phyloP scores from a whole-genome alignment of 2,113 vertebrate genomes.

The Mobula hypostoma region DNA sequence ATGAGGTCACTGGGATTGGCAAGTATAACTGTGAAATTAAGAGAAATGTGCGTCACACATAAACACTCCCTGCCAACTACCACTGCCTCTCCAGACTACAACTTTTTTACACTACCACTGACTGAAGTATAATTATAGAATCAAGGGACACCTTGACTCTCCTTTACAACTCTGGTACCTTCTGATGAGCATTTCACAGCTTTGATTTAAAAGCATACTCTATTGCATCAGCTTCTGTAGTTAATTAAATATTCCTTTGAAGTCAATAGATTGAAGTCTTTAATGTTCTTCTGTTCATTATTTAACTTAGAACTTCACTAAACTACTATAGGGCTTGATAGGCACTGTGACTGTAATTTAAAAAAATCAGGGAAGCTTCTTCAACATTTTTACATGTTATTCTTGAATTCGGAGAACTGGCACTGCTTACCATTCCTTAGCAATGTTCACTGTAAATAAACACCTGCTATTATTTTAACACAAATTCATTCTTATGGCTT shows the following conservation, averaged over 20 bases:
- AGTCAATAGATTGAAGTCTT: background rate
- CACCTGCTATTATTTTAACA: background rate
- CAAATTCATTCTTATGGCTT: background rate
- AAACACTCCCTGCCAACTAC: background rate
- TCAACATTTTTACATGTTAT: background rate
- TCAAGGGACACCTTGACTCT: background rate
- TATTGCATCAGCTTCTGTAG: background rate
- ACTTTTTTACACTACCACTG: background rate
- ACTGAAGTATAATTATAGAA: background rate
- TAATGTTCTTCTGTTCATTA: background rate
- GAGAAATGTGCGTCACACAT: background rate
- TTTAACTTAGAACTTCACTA: background rate
- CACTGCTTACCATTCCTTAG: background rate
- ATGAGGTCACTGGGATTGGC: background rate
- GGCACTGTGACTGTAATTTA: background rate
- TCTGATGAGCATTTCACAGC: background rate
- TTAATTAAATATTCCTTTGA: background rate
- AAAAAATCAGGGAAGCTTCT: background rate
- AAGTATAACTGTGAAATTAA: background rate
- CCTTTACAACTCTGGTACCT: background rate
- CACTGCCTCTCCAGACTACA: no score
- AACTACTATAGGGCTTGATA: background rate
- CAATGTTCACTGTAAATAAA: background rate
- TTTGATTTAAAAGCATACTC: background rate
- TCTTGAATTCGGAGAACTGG: background rate